These are phyloP conservation scores for Drosophila buzzatii DNA, from an alignment of 2,888 invertebrate species.

Conservation along the genomic window DNA sequence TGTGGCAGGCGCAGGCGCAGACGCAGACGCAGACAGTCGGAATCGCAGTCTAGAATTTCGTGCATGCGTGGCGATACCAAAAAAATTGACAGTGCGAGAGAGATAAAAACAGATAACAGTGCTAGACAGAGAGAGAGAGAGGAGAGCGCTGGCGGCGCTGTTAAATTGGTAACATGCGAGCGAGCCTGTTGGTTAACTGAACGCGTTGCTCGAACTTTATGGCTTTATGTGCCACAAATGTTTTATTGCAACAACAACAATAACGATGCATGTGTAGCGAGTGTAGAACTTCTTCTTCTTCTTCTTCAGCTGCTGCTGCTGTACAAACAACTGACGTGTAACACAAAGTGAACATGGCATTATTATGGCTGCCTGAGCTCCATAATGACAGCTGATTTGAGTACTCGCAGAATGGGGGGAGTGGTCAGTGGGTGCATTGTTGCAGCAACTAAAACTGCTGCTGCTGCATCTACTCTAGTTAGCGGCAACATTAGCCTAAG, in stretches of 20 bases:
- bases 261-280: conserved; percentile 9
- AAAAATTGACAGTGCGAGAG: conserved; percentile 8
- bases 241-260: conserved; percentile 41
- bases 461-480: conserved; percentile 11
- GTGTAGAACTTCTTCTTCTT: conserved; percentile 12
- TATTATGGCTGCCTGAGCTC: conserved; percentile 69
- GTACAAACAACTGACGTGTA: conserved; percentile 53
- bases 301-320: conserved; percentile 4
- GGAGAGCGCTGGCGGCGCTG: conserved; percentile 5
- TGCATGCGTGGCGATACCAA: conserved; percentile 31
- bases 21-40: conserved; percentile 18
- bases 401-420: conserved; percentile 7
- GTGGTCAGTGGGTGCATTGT: conserved; percentile 22
- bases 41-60: conserved; percentile 27
- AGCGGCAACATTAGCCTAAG: conserved; percentile 60
- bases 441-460: conserved; percentile 9
- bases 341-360: conserved; percentile 65
- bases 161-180: conserved; percentile 23
- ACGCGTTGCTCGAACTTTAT: conserved; percentile 40
- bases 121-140: neutral
- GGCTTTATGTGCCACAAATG: conserved; percentile 52
- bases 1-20: conserved; percentile 30
- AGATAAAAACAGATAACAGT: neutral
- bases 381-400: conserved; percentile 54
- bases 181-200: conserved; percentile 24